phyloP scores from a whole-genome alignment of 2,113 vertebrate species.

The Aspidoscelis tigris region DNA sequence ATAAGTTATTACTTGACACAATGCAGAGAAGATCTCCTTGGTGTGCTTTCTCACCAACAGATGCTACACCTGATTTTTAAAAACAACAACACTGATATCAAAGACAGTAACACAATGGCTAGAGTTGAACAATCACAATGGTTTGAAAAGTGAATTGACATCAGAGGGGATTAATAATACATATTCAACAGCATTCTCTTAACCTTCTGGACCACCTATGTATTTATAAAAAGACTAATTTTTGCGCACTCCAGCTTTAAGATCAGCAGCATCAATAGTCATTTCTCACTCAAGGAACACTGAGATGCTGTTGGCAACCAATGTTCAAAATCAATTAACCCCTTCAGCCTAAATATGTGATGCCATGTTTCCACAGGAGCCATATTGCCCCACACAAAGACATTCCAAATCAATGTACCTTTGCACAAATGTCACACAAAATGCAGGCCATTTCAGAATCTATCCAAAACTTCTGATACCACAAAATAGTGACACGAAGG shows the following conservation, averaged over 20 bases:
- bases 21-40: background rate
- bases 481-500: too few species aligned
- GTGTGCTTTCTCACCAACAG: slow-evolving; percentile 3
- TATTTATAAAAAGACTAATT: background rate
- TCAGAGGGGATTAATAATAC: background rate
- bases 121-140: slow-evolving; percentile 9
- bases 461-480: too few species aligned
- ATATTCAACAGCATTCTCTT: background rate
- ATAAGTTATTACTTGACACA: slow-evolving; percentile 29
- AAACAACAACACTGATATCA: background rate
- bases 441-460: too few species aligned
- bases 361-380: too few species aligned
- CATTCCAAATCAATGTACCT: too few species aligned
- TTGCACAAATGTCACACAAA: too few species aligned
- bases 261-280: too few species aligned
- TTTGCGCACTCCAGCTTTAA: background rate
- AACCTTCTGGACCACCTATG: background rate
- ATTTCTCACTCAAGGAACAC: background rate
- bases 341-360: too few species aligned
- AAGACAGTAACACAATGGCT: slow-evolving; percentile 31
- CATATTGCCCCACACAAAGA: too few species aligned
- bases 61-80: slow-evolving; percentile 21
- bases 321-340: too few species aligned
- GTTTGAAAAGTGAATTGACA: background rate
- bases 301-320: background rate